Base-by-base conservation (phyloP, 2,797 vertebrate genomes). In the Manis javanica region DNA sequence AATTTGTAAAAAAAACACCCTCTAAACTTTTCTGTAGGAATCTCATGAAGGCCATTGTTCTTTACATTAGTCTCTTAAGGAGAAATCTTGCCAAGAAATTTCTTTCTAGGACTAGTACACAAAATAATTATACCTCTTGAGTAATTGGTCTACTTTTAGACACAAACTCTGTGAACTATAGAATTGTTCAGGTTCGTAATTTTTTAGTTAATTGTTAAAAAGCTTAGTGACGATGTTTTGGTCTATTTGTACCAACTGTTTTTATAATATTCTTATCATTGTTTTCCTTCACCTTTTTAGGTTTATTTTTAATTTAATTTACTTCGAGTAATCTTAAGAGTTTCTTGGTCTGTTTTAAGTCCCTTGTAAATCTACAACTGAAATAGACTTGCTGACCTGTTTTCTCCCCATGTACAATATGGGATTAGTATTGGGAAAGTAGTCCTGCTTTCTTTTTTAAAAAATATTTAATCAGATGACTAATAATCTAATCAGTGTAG, bases 291-390 rank as follows among this genome's bases (percentile, higher is more conserved):
- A 55, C 31, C 71, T 82, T 71, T 61, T 53, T 13, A 91, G 51
- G 49, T 81, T 88, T 83, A 82, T 63, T 72, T 93, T 81, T 63
- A n/a, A 74, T 51, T 69, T 42, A 59, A 37, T 86, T 87, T 83
- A 34, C 29, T 95, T 84, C 64, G 12, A 85, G 21, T 81, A 26
- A 42, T 57, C 19, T 57, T 63, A 39, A 39, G 42, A 18, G n/a
- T 92, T 87, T 61, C 57, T 77, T 72, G 15, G 6, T 92, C 23
- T 83, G 42, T 57, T 85, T 71, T 64, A 34, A 64, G 51, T 79
- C 26, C 55, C 13, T 37, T 68, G 84, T 92, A 95, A 19, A 61
- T 94, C 34, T 87, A 31, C 26, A 74, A 55, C 21, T 51, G n/a
- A 23, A 74, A 68, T 55, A 46, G 31, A 87, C 53, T 79, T 79